phyloP scores from a whole-genome alignment of 2,888 invertebrate species.

The Syrista parreyssii region DNA sequence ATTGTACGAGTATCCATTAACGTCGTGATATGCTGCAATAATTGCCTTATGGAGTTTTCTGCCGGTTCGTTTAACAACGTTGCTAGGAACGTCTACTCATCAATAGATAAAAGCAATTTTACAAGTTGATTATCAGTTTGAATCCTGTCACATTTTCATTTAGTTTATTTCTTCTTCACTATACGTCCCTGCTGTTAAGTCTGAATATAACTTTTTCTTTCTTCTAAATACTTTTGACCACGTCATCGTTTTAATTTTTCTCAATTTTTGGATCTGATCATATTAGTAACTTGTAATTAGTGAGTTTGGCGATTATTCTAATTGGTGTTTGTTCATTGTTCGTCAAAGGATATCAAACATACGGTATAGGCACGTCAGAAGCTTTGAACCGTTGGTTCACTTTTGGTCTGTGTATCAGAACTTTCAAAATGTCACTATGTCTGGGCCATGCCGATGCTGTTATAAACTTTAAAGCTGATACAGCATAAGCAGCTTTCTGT shows the following conservation, averaged over 20 bases:
- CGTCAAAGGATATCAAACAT: background rate
- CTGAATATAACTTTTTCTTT: background rate
- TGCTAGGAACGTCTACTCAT: no score
- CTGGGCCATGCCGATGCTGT: background rate
- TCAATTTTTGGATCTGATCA: background rate
- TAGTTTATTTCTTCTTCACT: background rate
- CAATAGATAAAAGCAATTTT: no score
- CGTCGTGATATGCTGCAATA: background rate
- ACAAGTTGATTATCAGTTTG: background rate
- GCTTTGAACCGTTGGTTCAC: background rate
- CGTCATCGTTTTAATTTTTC: background rate
- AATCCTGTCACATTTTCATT: background rate
- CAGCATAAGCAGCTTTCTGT: background rate
- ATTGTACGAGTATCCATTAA: background rate
- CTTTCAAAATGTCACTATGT: background rate
- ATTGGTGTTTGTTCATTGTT: background rate
- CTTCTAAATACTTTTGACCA: background rate
- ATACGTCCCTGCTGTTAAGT: background rate
- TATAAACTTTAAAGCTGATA: background rate
- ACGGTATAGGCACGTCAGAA: background rate
- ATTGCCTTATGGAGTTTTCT: background rate
- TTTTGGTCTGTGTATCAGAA: background rate
- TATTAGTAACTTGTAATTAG: background rate
- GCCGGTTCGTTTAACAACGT: background rate
- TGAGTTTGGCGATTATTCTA: background rate